Evolutionary conservation across 2,797 vertebrate genomes (phyloP).

Genomic region (Discoglossus pictus): DNA sequence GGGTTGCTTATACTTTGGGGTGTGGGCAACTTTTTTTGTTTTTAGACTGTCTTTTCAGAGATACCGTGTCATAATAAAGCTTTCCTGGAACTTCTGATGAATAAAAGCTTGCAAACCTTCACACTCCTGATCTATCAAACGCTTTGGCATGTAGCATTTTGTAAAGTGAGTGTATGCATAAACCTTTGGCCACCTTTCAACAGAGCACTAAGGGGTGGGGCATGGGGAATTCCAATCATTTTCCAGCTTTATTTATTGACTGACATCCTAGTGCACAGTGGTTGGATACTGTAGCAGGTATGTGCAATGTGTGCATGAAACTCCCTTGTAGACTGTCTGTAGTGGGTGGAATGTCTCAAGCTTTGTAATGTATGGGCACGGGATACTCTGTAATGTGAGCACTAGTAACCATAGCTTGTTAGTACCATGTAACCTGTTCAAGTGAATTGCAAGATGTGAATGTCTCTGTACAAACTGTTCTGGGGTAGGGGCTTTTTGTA

Average conservation of each 20-base stretch:
- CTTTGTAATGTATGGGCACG: constrained; percentile 16
- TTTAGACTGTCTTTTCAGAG: constrained; percentile 42
- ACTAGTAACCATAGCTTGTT: neutral
- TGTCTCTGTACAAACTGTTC: neutral
- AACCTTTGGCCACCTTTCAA: neutral
- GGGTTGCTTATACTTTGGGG: neutral
- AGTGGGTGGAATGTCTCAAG: constrained; percentile 17
- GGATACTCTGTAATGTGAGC: constrained; percentile 1
- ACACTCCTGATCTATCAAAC: neutral
- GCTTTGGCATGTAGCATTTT: constrained; percentile 19
- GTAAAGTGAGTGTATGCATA: constrained; percentile 17
- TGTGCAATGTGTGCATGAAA: constrained; percentile 28
- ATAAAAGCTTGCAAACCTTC: constrained; percentile 21
- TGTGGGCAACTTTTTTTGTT: constrained; percentile 20
- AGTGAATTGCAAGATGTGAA: constrained; percentile 1
- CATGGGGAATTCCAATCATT: constrained; percentile 12
- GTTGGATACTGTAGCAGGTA: constrained; percentile 43
- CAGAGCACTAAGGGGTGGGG: constrained; percentile 9
- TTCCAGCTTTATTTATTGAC: constrained; percentile 28
- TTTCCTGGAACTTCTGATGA: constrained; percentile 5
- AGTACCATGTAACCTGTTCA: neutral
- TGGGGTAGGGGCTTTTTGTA: constrained; percentile 13
- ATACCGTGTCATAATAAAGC: constrained; percentile 13
- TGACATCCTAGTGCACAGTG: constrained; percentile 3
- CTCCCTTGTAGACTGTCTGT: constrained; percentile 5